These are phyloP conservation scores for Gorsachius goisagi DNA, from an alignment of 2,113 vertebrate species.

Conservation along the genomic window DNA sequence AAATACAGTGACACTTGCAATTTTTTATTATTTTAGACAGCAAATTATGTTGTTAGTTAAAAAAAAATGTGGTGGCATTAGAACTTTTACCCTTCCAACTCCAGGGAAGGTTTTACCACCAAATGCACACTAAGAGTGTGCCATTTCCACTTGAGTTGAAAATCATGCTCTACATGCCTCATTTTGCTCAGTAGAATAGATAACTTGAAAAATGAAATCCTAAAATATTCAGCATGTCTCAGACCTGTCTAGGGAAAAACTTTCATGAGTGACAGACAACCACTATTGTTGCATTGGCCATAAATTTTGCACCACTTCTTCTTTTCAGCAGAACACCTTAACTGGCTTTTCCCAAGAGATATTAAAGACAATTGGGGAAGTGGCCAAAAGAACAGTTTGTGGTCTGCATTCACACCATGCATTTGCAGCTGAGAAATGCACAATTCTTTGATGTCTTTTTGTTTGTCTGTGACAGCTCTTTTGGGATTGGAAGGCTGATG, in stretches of 20 bases:
- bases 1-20: not conserved
- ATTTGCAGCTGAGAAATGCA: not conserved
- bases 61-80: not conserved
- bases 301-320: not conserved
- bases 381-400: not conserved
- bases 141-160: not conserved
- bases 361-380: not conserved
- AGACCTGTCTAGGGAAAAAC: not conserved
- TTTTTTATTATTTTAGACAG: not conserved
- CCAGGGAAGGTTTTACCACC: not conserved
- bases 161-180: not conserved
- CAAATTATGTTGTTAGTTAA: not conserved
- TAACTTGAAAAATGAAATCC: not conserved
- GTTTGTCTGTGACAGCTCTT: not conserved
- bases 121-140: not conserved
- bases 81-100: not conserved
- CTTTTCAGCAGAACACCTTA: not conserved
- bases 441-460: not conserved
- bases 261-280: not conserved
- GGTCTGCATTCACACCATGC: not conserved
- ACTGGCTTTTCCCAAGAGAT: not conserved
- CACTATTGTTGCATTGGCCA: not conserved
- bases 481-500: not conserved
- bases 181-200: not conserved
- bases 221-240: not conserved